Percentiles rank a stretch among this genome's conserved stretches.
Conservation (phyloP, 1,140 invertebrate genomes). For the Philaenus spumarius region DNA sequence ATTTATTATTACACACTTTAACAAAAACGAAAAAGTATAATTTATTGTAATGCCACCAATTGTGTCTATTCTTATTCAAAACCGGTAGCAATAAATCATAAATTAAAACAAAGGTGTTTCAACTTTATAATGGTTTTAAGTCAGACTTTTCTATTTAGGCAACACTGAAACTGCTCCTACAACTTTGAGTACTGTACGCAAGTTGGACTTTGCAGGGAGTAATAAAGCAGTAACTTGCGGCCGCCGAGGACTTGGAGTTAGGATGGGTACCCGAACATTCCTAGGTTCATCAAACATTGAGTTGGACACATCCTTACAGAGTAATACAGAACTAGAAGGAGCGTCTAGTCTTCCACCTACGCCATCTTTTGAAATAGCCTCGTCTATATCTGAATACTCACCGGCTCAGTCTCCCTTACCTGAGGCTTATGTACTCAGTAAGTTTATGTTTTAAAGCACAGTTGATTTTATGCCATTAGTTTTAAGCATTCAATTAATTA, state of each 20-base stretch:
- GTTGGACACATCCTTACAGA: slow-evolving; percentile 8
- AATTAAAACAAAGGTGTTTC: too few species aligned
- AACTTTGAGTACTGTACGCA: slow-evolving; percentile 1
- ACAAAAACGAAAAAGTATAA: too few species aligned
- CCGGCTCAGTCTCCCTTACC: slow-evolving; percentile 36
- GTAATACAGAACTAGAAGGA: neutral
- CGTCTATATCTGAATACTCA: slow-evolving; percentile 3
- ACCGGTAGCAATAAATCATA: too few species aligned
- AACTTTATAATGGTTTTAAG: too few species aligned
- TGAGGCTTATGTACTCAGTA: slow-evolving; percentile 46
- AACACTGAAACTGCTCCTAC: slow-evolving; percentile 7
- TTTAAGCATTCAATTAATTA: neutral
- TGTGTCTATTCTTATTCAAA: too few species aligned
- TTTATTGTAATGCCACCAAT: too few species aligned
- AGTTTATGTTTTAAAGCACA: too few species aligned
- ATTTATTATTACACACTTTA: too few species aligned
- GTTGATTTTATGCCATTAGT: too few species aligned
- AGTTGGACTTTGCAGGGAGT: neutral
- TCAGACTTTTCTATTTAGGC: too few species aligned
- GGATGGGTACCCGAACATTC: slow-evolving; percentile 63
- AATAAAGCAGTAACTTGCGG: slow-evolving; percentile 23
- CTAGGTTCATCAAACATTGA: slow-evolving; percentile 34
- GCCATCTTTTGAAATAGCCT: neutral
- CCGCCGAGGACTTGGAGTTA: slow-evolving; percentile 44
- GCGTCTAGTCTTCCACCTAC: neutral